Evolutionary conservation across 1,140 invertebrate genomes (phyloP), one percentile per base, ranked within the genome.

Genomic region (Drosophila ohnishii): DNA sequence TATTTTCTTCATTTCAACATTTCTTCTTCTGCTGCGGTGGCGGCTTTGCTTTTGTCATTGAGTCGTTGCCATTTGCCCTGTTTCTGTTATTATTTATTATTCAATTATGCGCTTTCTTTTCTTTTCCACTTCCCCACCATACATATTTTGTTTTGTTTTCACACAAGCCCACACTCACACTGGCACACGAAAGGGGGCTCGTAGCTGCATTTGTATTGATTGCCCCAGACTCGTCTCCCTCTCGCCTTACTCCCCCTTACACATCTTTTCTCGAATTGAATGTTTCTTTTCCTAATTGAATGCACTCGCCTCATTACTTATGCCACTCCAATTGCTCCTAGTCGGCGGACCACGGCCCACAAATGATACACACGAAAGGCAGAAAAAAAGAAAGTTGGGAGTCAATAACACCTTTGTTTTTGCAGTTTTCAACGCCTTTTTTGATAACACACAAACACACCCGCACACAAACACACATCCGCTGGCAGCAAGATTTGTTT

Each of bases 91-190:
- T 87, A 86, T 82, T 86, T 87, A 82, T 86, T 87, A 82, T 86
- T 87, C 82, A 86, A 86, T 87, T 86, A 86, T 86, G 82, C 82
- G 83, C 82, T 86, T 86, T 86, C 82, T 85, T 85, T 85, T 85
- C 65, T 37, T 37, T 55, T 55, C 51, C 50, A 35, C 32, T 65
- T 30, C 66, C 61, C 60, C 64, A 63, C 76, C 76, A 67, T 37
- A 37, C 65, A 78, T 45, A 62, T 75, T 78, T 87, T 86, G 82
- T 87, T 86, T 86, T 86, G 82, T 86, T 86, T 85, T 87, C 82
- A 82, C 75, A 78, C 47, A 75, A 19, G 42, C 47, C 32, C 50
- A 34, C 48, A 69, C 56, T 51, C 19, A 39, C 44, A 57, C 19
- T 59, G n/a, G 2, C 28, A 37, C 37, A 39, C 47, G 32, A 73